Conservation (phyloP, 2,888 invertebrate genomes). For the Saturnia japonica region DNA sequence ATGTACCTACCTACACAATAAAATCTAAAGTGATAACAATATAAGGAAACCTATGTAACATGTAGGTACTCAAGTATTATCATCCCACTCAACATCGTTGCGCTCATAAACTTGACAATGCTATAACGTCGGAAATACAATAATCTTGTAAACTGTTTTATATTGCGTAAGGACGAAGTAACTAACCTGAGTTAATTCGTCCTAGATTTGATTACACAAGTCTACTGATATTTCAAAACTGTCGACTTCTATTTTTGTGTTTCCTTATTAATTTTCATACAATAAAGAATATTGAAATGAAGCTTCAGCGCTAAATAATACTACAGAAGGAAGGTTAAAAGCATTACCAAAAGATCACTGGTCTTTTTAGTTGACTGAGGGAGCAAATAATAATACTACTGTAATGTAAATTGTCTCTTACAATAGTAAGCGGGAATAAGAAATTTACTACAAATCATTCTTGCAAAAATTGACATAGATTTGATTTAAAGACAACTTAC, state of each 20-base stretch:
- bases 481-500: too few relatives aligned
- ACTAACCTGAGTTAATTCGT: slow-evolving; percentile 14
- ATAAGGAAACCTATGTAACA: neutral
- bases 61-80: slow-evolving; percentile 27
- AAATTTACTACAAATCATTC: too few relatives aligned
- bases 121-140: slow-evolving; percentile 49
- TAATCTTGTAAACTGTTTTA: slow-evolving; percentile 54
- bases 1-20: neutral
- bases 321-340: neutral
- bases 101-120: slow-evolving; percentile 71
- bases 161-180: slow-evolving; percentile 45
- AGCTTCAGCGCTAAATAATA: neutral
- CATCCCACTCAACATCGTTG: slow-evolving; percentile 54
- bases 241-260: neutral
- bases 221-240: slow-evolving; percentile 22
- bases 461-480: neutral
- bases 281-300: neutral
- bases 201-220: slow-evolving; percentile 14
- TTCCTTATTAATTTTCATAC: slow-evolving; percentile 1
- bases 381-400: too few relatives aligned
- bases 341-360: neutral
- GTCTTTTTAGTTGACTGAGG: neutral
- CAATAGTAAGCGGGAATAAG: too few relatives aligned
- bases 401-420: too few relatives aligned
- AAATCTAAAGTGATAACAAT: neutral